Evolutionary conservation across 2,113 vertebrate genomes (phyloP), one percentile per base, ranked within the genome.

Genomic region (Aepyceros melampus): DNA sequence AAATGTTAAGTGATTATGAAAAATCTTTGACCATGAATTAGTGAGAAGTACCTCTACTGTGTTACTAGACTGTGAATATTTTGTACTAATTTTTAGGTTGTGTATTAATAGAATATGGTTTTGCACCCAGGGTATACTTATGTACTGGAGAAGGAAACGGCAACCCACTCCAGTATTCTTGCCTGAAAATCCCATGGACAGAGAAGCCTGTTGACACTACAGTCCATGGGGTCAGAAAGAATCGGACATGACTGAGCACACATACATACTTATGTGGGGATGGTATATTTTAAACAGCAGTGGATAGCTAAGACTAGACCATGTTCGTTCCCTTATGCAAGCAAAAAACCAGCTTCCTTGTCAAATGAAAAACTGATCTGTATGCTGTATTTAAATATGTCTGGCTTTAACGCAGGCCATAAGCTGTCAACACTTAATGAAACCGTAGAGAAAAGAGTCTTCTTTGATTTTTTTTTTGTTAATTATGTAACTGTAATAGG

Each of bases 281-380:
- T 93, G 62, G 91, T 97, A 25, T 43, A 97, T 89, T 98, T 98
- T 16, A 62, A 53, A 53, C 47, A 91, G 10, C 15, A 43, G 4
- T 97, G 29, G 53, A 67, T 95, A 96, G 84, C 19, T 11, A 94
- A 92, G 16, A 6, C n/a, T 85, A 13, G 45, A 27, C 19, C 36
- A 12, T 97, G 79, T 97, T 92, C n/a, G 87, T 85, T 23, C 2
- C 7, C 97, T 91, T 27, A 11, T 94, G 19, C 51, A 94, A 97
- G 55, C 53, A 88, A 64, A 45, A 97, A 97, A 95, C 76, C 95
- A 4, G 27, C 56, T 98, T 98, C 3, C 45, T 85, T 96, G 4
- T 97, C 36, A 71, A 87, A 76, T 97, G 89, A 92, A 98, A 98
- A 98, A 36, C 53, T 89, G 36, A 94, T 6, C 3, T 91, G 91